Conservation (phyloP, 2,113 vertebrate species). For the Otis tarda region DNA sequence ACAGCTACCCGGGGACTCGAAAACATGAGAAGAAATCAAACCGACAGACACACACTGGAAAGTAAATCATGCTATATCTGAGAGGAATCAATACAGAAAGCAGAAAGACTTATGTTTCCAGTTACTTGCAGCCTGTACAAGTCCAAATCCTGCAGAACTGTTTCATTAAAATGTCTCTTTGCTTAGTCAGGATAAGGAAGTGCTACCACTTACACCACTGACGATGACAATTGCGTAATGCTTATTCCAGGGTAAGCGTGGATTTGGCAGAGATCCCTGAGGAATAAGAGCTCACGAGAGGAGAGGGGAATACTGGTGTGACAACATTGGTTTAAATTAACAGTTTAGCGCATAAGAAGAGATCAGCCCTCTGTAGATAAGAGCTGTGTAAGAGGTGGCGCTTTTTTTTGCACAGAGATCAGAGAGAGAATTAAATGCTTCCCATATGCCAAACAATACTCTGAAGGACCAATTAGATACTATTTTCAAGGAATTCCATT, state of each 20-base stretch:
- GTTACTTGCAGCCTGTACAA: neutral
- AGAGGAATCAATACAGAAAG: neutral
- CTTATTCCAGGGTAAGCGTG: neutral
- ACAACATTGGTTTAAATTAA: neutral
- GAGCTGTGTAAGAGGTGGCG: fast-evolving
- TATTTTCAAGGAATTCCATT: neutral
- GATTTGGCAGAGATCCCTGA: neutral
- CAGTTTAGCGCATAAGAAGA: neutral
- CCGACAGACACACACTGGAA: neutral
- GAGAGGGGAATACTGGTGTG: neutral
- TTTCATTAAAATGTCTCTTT: neutral
- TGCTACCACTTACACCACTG: neutral
- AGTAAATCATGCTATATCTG: neutral
- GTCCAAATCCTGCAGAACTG: neutral
- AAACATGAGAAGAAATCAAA: neutral
- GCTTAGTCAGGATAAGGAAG: neutral
- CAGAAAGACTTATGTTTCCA: neutral
- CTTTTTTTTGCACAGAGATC: neutral
- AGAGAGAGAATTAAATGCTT: neutral
- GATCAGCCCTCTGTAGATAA: neutral
- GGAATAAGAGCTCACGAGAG: neutral
- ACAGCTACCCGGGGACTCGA: neutral
- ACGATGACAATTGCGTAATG: neutral
- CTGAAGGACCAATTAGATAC: neutral
- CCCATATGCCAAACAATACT: neutral